Evolutionary conservation across 2,888 invertebrate species (phyloP).

Genomic region (Melanostoma mellinum): DNA sequence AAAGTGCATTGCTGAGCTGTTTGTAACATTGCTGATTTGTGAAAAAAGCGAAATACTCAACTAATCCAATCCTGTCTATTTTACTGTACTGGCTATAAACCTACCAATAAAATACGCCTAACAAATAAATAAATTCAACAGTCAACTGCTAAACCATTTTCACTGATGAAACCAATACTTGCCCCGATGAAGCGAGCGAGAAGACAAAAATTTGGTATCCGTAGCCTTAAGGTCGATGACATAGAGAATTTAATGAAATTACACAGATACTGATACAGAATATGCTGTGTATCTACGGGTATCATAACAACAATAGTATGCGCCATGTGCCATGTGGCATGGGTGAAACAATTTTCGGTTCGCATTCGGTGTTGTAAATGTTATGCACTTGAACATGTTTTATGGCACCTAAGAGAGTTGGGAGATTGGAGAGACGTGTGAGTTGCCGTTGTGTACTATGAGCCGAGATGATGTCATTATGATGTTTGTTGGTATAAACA

Average conservation of each 20-base stretch:
- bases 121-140: too few relatives aligned
- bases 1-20: too few relatives aligned
- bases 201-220: conserved; percentile 43
- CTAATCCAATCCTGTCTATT: too few relatives aligned
- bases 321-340: conserved; percentile 1
- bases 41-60: too few relatives aligned
- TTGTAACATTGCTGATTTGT: too few relatives aligned
- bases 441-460: conserved; percentile 38
- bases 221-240: conserved; percentile 63
- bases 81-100: too few relatives aligned
- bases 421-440: conserved; percentile 27
- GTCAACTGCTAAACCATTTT: not conserved
- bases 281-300: conserved; percentile 25
- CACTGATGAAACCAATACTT: conserved; percentile 11
- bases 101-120: too few relatives aligned
- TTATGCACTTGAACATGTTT: conserved; percentile 70
- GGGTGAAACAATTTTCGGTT: conserved; percentile 38
- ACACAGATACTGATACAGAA: conserved; percentile 32
- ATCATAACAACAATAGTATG: conserved; percentile 19
- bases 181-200: not conserved
- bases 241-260: conserved; percentile 63
- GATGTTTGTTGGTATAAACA: conserved; percentile 47
- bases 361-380: conserved; percentile 41
- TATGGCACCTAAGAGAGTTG: conserved; percentile 66
- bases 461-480: conserved; percentile 62